These are phyloP conservation scores for Struthidea cinerea DNA, from an alignment of 2,113 vertebrate species.

Conservation along the genomic window DNA sequence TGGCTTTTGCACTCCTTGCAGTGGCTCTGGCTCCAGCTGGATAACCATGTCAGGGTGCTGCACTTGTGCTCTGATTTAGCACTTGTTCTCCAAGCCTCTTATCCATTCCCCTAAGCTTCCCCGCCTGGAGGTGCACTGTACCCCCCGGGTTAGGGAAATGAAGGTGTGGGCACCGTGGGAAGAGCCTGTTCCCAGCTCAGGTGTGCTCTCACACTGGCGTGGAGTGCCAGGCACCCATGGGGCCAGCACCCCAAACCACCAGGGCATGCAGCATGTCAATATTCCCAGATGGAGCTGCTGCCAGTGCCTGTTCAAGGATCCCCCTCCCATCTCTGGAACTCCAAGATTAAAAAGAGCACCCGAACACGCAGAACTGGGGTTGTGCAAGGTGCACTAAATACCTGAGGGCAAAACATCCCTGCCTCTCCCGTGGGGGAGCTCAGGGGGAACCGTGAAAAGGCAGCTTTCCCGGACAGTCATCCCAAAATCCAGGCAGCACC, in stretches of 20 bases:
- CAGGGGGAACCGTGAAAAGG: neutral
- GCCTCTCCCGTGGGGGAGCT: accelerated
- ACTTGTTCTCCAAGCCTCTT: neutral
- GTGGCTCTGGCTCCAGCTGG: neutral
- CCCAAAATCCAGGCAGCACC: neutral
- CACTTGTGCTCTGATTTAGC: neutral
- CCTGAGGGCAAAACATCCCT: neutral
- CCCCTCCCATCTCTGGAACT: neutral
- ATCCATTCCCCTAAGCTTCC: neutral
- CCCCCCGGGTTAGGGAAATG: neutral
- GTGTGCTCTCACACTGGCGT: accelerated
- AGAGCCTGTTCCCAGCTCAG: neutral
- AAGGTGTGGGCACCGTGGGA: accelerated
- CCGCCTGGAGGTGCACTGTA: neutral
- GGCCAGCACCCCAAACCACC: neutral
- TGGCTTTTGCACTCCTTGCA: neutral
- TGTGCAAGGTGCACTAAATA: accelerated
- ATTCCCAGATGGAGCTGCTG: neutral
- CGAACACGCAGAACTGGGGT: neutral
- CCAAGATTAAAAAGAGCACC: neutral
- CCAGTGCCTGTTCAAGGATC: accelerated
- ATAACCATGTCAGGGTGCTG: neutral
- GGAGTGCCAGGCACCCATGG: neutral
- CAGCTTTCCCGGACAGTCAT: neutral
- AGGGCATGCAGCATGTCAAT: neutral